phyloP scores from a whole-genome alignment of 2,888 invertebrate species.

The Conops quadrifasciatus region DNA sequence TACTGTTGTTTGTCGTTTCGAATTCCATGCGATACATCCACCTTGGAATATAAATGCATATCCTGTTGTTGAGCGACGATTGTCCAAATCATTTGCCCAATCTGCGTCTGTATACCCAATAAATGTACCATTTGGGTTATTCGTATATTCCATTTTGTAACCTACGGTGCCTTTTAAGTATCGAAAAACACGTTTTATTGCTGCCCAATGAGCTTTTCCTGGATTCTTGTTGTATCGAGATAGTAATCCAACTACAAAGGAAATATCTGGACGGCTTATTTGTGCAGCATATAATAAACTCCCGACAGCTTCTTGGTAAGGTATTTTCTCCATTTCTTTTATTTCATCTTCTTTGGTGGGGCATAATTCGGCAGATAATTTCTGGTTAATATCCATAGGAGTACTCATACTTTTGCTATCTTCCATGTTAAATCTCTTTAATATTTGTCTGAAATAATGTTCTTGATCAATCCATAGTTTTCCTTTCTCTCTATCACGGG shows the following conservation, averaged over 20 bases:
- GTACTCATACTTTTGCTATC: no score
- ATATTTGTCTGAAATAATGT: no score
- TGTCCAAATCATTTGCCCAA: conserved; percentile 17
- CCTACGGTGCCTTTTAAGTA: conserved; percentile 40
- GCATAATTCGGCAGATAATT: conserved; percentile 3
- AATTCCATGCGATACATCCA: conserved; percentile 29
- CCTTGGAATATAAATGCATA: conserved; percentile 22
- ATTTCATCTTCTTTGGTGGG: conserved; percentile 17
- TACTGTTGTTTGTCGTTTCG: conserved; percentile 35
- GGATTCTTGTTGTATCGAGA: conserved; percentile 35
- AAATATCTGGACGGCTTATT: conserved; percentile 24
- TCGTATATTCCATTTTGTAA: conserved; percentile 6
- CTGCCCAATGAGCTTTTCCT: conserved; percentile 42
- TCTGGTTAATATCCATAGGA: conserved; percentile 4
- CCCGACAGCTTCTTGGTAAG: conserved; percentile 21
- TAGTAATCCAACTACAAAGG: conserved; percentile 15
- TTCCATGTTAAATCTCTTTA: no score
- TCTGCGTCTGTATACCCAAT: conserved; percentile 19
- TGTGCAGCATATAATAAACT: conserved; percentile 4
- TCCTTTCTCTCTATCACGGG: conserved; percentile 16
- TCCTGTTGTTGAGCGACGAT: conserved; percentile 1
- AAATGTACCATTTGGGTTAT: neutral
- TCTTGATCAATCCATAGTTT: conserved; percentile 12
- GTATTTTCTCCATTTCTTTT: conserved; percentile 15
- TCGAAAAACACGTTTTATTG: conserved; percentile 39